Evolutionary conservation across 1,140 invertebrate genomes (phyloP).

Genomic region (Drosophila funebris): DNA sequence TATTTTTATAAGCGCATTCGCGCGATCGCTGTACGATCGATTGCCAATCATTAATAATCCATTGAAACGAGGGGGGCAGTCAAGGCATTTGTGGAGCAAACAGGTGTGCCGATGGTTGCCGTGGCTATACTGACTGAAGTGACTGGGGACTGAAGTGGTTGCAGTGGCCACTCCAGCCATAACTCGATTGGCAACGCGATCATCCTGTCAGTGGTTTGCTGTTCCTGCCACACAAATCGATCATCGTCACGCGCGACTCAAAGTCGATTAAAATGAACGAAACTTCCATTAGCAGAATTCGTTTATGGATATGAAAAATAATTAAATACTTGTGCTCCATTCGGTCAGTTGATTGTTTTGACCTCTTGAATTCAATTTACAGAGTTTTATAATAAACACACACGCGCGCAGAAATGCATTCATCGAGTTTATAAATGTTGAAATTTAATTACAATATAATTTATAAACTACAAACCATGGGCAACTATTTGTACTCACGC

Average conservation of each 20-base stretch:
- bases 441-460: too few species aligned
- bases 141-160: too few species aligned
- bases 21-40: conserved; percentile 72
- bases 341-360: conserved; percentile 49
- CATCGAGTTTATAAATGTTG: too few species aligned
- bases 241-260: conserved; percentile 69
- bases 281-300: conserved; percentile 75
- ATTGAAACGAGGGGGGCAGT: conserved; percentile 58
- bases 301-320: conserved; percentile 61
- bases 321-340: conserved; percentile 51
- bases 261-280: conserved; percentile 69
- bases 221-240: conserved; percentile 57
- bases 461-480: background rate
- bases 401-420: too few species aligned
- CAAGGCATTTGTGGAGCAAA: conserved; percentile 46
- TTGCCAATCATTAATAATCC: conserved; percentile 82
- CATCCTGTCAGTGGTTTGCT: conserved; percentile 40
- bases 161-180: background rate
- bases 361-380: conserved; percentile 25
- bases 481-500: background rate
- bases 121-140: too few species aligned
- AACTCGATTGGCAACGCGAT: conserved; percentile 23
- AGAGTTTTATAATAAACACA: background rate
- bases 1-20: conserved; percentile 63
- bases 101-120: conserved; percentile 56